Conservation (phyloP, 2,113 vertebrate species). For the Ophthalmotilapia sp. region DNA sequence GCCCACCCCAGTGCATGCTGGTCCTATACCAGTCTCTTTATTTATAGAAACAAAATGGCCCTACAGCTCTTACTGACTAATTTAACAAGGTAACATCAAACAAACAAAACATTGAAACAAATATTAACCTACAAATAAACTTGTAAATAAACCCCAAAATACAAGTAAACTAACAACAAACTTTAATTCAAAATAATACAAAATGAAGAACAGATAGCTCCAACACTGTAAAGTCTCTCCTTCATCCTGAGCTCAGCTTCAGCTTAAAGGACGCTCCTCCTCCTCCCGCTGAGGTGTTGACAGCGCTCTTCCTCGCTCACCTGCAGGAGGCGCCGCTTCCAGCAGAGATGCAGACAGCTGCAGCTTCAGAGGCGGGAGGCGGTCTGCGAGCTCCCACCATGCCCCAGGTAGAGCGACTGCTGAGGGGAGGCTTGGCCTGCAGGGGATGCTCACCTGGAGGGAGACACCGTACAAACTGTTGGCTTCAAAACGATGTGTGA, state of each 20-base stretch:
- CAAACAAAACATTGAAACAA: neutral
- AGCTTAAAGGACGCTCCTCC: neutral
- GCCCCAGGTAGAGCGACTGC: neutral
- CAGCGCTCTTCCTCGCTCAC: neutral
- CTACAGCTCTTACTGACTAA: accelerated
- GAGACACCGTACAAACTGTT: neutral
- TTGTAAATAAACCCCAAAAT: neutral
- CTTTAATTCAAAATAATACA: neutral
- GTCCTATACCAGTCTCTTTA: neutral
- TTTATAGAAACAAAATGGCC: neutral
- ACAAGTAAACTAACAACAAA: neutral
- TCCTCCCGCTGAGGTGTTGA: neutral
- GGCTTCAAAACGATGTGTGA: neutral
- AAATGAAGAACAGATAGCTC: neutral
- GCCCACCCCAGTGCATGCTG: neutral
- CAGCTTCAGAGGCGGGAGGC: neutral
- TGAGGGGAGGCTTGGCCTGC: neutral
- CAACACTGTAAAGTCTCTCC: neutral
- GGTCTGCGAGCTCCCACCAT: neutral
- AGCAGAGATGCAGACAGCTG: neutral
- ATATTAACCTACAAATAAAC: neutral
- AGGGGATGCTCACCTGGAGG: neutral
- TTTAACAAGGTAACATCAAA: neutral
- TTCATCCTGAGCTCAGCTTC: neutral
- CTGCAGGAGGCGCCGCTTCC: neutral